phyloP scores from a whole-genome alignment of 1,140 invertebrate genomes.

The Caenorhabditis tropicalis region DNA sequence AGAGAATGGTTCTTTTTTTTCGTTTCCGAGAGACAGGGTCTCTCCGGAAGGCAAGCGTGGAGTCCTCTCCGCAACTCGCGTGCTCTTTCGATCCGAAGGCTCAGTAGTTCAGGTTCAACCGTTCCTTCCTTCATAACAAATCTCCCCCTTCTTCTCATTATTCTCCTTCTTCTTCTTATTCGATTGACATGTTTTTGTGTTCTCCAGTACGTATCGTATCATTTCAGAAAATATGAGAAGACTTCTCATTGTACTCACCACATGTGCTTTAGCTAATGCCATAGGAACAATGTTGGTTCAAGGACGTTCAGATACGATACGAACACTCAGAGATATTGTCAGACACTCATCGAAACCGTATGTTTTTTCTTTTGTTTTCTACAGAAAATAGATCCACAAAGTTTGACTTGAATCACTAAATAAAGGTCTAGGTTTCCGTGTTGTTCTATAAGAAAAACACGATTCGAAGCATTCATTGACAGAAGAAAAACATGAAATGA shows the following conservation, averaged over 20 bases:
- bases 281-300: constrained; percentile 48
- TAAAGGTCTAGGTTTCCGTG: too few species aligned
- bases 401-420: too few species aligned
- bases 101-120: constrained; percentile 23
- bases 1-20: neutral
- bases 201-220: neutral
- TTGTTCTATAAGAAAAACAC: too few species aligned
- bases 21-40: neutral
- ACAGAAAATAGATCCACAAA: too few species aligned
- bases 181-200: neutral
- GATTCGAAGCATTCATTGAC: too few species aligned
- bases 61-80: neutral
- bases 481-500: neutral
- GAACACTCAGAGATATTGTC: constrained; percentile 36
- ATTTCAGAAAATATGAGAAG: constrained; percentile 27
- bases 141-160: neutral
- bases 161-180: neutral
- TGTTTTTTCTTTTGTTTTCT: neutral
- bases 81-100: constrained; percentile 33
- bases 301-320: constrained; percentile 43
- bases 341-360: neutral
- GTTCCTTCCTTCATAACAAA: neutral
- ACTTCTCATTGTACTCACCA: constrained; percentile 29
- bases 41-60: constrained; percentile 35
- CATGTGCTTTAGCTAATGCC: constrained; percentile 40